These are phyloP conservation scores for Pedetes capensis DNA, from an alignment of 2,113 vertebrate species.

Conservation along the genomic window DNA sequence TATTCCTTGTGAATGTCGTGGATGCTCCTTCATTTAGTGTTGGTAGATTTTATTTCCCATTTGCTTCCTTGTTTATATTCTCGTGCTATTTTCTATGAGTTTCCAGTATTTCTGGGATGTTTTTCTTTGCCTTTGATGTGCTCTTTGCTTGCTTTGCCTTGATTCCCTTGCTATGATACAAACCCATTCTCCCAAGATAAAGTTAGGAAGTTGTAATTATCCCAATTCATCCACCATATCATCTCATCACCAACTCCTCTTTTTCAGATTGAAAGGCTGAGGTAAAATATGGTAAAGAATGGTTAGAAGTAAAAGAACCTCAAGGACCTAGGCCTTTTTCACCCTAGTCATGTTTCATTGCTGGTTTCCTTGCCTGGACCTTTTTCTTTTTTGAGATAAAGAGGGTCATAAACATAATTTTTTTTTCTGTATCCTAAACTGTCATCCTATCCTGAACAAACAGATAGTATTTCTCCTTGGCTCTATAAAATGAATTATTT, in stretches of 20 bases:
- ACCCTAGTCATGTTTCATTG: not conserved
- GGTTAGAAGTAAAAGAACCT: accelerated
- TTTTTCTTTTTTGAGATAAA: slow-evolving; percentile 5
- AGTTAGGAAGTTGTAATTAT: not conserved
- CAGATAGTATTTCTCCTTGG: not conserved
- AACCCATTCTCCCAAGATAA: not conserved
- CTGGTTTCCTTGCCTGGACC: not conserved
- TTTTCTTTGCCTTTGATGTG: not conserved
- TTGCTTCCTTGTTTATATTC: not conserved
- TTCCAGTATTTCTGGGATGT: not conserved
- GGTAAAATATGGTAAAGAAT: too few species aligned
- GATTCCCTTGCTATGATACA: not conserved
- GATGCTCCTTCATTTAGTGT: not conserved
- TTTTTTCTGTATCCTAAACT: slow-evolving; percentile 26
- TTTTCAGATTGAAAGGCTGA: not conserved
- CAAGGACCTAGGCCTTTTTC: accelerated
- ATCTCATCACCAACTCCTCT: not conserved
- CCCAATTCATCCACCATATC: not conserved
- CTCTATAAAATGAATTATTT: slow-evolving; percentile 78
- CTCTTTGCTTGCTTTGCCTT: not conserved
- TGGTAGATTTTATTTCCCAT: not conserved
- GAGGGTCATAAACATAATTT: not conserved
- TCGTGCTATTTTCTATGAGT: not conserved
- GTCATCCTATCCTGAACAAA: slow-evolving; percentile 33
- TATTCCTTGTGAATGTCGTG: not conserved